A percentile compares a stretch with the other conserved stretches of the same genome.
Conservation (phyloP, 2,113 vertebrate genomes). For the Eulacestoma nigropectus region DNA sequence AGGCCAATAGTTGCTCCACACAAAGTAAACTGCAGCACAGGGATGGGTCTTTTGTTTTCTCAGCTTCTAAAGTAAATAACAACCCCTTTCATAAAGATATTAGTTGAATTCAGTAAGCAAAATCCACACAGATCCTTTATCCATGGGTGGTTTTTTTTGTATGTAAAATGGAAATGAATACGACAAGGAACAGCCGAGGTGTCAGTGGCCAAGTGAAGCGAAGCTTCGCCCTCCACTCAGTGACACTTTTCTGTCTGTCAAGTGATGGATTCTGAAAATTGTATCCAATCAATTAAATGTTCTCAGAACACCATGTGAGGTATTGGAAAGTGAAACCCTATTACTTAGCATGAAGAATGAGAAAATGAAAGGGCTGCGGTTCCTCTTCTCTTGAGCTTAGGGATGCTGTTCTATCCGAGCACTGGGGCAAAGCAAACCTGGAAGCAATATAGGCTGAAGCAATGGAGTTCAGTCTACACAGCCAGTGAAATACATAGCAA, state of each 20-base stretch:
- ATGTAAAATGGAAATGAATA: slow-evolving; percentile 20
- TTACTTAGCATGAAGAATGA: neutral
- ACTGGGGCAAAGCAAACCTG: neutral
- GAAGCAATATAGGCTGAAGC: neutral
- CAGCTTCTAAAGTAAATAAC: slow-evolving; percentile 2
- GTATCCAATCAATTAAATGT: neutral
- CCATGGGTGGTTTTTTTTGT: neutral
- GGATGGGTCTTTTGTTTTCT: neutral
- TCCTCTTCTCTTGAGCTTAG: neutral
- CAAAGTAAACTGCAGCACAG: neutral
- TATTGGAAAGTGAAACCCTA: neutral
- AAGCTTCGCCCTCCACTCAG: neutral
- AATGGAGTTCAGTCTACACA: neutral
- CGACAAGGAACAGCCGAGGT: neutral
- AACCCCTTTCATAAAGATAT: neutral
- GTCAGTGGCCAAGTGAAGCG: slow-evolving; percentile 33
- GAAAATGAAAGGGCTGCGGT: neutral
- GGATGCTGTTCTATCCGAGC: neutral
- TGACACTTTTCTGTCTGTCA: neutral
- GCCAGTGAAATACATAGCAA: neutral
- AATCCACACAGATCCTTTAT: neutral
- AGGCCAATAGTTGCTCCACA: neutral
- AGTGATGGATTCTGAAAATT: neutral
- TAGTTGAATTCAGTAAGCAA: slow-evolving; percentile 4
- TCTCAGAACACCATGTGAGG: neutral